These are phyloP conservation scores for Coracopsis vasa DNA, from an alignment of 2,113 vertebrate genomes.

Conservation along the genomic window DNA sequence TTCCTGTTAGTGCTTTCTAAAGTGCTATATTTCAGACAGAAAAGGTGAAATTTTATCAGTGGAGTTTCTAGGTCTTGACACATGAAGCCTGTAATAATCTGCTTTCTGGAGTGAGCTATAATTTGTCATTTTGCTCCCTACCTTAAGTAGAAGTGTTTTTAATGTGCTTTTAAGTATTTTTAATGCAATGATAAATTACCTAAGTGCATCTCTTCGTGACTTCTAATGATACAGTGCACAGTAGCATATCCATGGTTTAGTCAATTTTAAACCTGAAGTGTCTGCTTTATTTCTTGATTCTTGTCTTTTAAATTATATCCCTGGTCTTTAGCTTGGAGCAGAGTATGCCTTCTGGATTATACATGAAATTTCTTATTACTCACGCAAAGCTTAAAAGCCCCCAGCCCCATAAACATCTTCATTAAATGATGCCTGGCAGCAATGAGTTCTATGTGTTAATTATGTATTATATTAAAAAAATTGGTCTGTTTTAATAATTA, in stretches of 20 bases:
- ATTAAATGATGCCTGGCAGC: slow-evolving; percentile 56
- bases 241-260: neutral
- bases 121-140: neutral
- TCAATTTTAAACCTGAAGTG: neutral
- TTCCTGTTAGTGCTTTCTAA: neutral
- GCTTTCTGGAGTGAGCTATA: neutral
- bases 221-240: neutral
- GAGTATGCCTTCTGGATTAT: neutral
- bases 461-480: slow-evolving; percentile 20
- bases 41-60: neutral
- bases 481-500: slow-evolving; percentile 23
- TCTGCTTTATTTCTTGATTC: neutral
- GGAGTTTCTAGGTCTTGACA: neutral
- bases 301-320: neutral
- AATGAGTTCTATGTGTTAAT: slow-evolving; percentile 35
- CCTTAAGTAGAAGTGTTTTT: neutral
- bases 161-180: neutral
- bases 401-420: slow-evolving; percentile 17
- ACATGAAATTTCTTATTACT: neutral
- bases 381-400: neutral
- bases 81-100: neutral
- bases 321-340: neutral
- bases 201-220: neutral
- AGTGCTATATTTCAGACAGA: neutral
- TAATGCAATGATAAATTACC: neutral